These are phyloP conservation scores for Hanleya hanleyi DNA, from an alignment of 2,888 invertebrate species.

Conservation along the genomic window DNA sequence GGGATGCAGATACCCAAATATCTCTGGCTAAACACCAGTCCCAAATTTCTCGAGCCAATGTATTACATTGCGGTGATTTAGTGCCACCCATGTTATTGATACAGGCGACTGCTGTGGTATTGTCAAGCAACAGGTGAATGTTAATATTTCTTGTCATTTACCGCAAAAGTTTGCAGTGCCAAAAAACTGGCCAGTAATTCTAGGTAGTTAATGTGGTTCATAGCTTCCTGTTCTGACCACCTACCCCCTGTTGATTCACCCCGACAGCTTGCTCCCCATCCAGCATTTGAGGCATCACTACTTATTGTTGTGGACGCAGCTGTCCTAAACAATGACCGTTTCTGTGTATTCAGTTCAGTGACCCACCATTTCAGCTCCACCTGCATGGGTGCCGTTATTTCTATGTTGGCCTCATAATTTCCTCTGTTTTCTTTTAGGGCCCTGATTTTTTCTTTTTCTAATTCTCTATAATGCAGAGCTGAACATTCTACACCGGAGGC, in stretches of 20 bases:
- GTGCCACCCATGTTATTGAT: conserved; percentile 21
- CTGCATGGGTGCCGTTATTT: background rate
- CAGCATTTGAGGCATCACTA: conserved; percentile 5
- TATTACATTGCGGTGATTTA: conserved; percentile 9
- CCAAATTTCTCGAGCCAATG: conserved; percentile 17
- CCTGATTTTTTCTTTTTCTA: conserved; percentile 1
- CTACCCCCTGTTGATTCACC: background rate
- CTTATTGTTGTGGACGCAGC: background rate
- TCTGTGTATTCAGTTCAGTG: conserved; percentile 1
- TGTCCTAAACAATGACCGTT: background rate
- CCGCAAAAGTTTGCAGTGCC: background rate
- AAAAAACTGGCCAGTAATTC: conserved; percentile 5
- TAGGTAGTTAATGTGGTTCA: conserved; percentile 9
- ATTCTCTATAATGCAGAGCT: background rate
- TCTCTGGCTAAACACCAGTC: conserved; percentile 7
- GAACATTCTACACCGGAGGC: background rate
- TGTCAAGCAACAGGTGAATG: conserved; percentile 12
- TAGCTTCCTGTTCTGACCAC: background rate
- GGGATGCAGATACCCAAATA: conserved; percentile 21
- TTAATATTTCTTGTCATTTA: conserved; percentile 1
- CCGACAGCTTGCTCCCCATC: conserved; percentile 13
- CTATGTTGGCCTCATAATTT: conserved; percentile 14
- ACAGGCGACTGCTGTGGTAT: conserved; percentile 16
- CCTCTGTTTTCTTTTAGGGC: conserved; percentile 19
- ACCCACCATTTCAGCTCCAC: conserved; percentile 25